Base-by-base conservation (phyloP, 2,888 invertebrate genomes). In the Macropis europaea region DNA sequence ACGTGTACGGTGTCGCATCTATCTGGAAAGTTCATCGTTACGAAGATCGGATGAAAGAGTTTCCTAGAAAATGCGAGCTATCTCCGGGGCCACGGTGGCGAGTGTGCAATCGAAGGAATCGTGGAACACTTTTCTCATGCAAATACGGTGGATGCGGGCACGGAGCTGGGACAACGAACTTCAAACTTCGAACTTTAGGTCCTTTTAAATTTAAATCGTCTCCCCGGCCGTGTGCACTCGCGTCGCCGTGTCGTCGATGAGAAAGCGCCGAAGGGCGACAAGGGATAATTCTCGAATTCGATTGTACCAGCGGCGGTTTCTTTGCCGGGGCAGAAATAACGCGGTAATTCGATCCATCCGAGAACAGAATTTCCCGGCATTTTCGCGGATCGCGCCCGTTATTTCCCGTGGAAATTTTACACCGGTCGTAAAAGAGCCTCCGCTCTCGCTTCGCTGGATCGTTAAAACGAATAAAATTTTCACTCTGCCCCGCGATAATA, bases 41-140 rank as follows among this genome's bases (percentile, higher is more conserved):
- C 71, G 26, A 40, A 36, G 74, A 68, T 38, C 64, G 32, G 53
- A 54, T 72, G 71, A 81, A 81, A 79, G 81, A 78, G 74, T 81
- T 81, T 77, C 74, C 81, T 60, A 77, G 81, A 81, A n/a, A n/a
- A 81, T 73, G 81, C 53, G 68, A 80, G 68, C 64, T 54, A 66
- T 69, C 73, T 68, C 50, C 53, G 59, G 60, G 28, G 54, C 67
- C 43, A 48, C 40, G 66, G 72, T 61, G 76, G 68, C 79, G 74
- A 80, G 79, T 80, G 79, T 79, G 82, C 80, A 82, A 82, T 81
- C 82, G 82, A 82, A 80, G 80, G 82, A 82, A 82, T 82, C 78
- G 82, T 72, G 54, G 78, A 74, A 68, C 76, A 81, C 82, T 80
- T 82, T 82, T 82, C 76, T 82, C 79, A 82, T 82, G 82, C 82